A percentile compares a stretch with the other conserved stretches of the same genome.
phyloP scores from a whole-genome alignment of 2,888 invertebrate species.

The Reticulitermes lucifugus region DNA sequence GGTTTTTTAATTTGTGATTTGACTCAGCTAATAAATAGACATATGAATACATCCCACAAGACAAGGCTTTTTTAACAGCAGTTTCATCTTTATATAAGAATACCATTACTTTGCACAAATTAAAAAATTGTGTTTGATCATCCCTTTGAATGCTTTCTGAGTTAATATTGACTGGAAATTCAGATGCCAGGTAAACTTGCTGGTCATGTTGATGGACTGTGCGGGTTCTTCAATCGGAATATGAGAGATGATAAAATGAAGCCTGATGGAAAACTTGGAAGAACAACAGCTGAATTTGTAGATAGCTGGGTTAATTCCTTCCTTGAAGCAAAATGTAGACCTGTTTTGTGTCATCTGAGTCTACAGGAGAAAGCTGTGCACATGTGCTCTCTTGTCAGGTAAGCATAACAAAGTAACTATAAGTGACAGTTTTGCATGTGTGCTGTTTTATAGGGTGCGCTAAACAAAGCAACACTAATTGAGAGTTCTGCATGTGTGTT shows the following conservation, averaged over 20 bases:
- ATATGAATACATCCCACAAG: too few relatives aligned
- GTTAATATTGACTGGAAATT: neutral
- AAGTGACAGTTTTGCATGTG: neutral
- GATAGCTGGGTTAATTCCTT: slow-evolving; percentile 75
- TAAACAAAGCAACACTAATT: too few relatives aligned
- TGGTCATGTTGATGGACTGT: slow-evolving; percentile 80
- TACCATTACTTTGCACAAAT: too few relatives aligned
- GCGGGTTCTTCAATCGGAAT: slow-evolving; percentile 80
- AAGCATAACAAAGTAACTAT: slow-evolving; percentile 57
- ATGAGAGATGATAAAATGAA: slow-evolving; percentile 76
- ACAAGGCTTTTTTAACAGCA: too few relatives aligned
- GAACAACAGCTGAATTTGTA: slow-evolving; percentile 78
- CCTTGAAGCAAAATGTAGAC: slow-evolving; percentile 68
- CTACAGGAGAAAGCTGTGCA: slow-evolving; percentile 74
- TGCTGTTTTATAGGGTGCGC: too few relatives aligned
- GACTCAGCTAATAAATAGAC: too few relatives aligned
- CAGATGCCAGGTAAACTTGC: slow-evolving; percentile 71
- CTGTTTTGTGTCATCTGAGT: slow-evolving; percentile 71
- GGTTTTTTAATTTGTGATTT: too few relatives aligned
- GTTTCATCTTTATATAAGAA: too few relatives aligned
- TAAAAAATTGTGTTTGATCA: too few relatives aligned
- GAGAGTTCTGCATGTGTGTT: too few relatives aligned
- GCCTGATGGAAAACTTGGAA: slow-evolving; percentile 74
- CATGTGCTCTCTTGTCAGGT: slow-evolving; percentile 77
- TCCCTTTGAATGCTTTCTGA: too few relatives aligned